phyloP scores from a whole-genome alignment of 2,113 vertebrate species.

The Lagopus leucura region DNA sequence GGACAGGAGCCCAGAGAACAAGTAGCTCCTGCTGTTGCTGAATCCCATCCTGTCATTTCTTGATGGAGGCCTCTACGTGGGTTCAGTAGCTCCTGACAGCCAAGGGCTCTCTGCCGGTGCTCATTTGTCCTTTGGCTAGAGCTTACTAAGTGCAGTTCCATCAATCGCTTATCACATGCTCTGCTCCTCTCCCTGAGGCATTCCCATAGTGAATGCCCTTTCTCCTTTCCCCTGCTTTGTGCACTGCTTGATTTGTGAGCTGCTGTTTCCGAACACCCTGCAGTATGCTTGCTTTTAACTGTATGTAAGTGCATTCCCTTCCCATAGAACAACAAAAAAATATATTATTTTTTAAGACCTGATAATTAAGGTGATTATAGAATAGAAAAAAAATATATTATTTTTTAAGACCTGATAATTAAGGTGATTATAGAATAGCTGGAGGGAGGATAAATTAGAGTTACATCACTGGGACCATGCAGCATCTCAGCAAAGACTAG shows the following conservation, averaged over 20 bases:
- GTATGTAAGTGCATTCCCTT: not conserved
- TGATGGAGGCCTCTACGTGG: not conserved
- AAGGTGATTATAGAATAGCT: slow-evolving; percentile 39
- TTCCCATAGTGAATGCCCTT: not conserved
- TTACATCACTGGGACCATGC: slow-evolving; percentile 17
- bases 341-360: slow-evolving; percentile 6
- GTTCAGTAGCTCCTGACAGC: slow-evolving; percentile 52
- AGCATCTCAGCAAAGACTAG: not conserved
- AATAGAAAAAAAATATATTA: not conserved
- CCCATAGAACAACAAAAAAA: not conserved
- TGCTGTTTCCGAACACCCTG: not conserved
- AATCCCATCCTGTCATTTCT: slow-evolving; percentile 43
- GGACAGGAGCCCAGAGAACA: slow-evolving; percentile 25
- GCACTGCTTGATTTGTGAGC: not conserved
- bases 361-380: slow-evolving; percentile 43
- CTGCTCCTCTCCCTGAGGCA: slow-evolving; percentile 4
- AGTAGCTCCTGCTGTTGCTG: slow-evolving; percentile 63
- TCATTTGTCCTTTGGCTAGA: slow-evolving; percentile 56
- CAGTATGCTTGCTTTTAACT: not conserved
- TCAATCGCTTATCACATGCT: slow-evolving; percentile 46
- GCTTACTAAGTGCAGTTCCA: slow-evolving; percentile 6
- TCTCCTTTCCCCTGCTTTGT: slow-evolving; percentile 58
- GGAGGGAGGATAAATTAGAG: not conserved
- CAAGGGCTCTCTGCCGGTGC: slow-evolving; percentile 1
- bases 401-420: slow-evolving; percentile 33